Conservation (phyloP, 2,888 invertebrate genomes). For the Chrysolina haemoptera region DNA sequence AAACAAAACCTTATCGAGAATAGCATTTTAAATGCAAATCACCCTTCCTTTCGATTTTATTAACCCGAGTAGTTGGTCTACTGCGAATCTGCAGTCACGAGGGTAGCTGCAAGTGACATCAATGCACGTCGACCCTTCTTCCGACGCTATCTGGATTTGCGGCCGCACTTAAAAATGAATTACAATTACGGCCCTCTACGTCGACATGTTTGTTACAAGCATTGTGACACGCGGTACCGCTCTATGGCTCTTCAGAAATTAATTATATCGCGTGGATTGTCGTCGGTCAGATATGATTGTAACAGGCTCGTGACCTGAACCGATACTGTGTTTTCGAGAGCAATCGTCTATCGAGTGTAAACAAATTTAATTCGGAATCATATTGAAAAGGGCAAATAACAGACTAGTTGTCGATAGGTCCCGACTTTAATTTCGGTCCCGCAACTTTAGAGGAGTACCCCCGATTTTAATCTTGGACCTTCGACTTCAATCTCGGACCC, state of each 20-base stretch:
- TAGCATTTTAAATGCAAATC: conserved; percentile 52
- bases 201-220: conserved; percentile 54
- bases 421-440: too few species aligned
- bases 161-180: conserved; percentile 65
- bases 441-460: too few species aligned
- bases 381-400: conserved; percentile 25
- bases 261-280: conserved; percentile 53
- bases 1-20: conserved; percentile 28
- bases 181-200: conserved; percentile 59
- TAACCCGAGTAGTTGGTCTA: conserved; percentile 56
- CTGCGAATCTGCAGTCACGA: conserved; percentile 41
- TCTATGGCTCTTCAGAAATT: conserved; percentile 52
- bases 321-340: conserved; percentile 39
- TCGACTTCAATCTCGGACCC: too few species aligned
- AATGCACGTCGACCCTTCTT: conserved; percentile 36
- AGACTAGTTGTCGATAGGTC: background rate
- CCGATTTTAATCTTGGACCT: too few species aligned
- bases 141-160: conserved; percentile 49
- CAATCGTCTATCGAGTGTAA: conserved; percentile 34
- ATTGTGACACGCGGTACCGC: conserved; percentile 52
- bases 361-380: conserved; percentile 32
- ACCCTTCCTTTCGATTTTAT: conserved; percentile 60
- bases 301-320: conserved; percentile 33
- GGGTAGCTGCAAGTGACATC: conserved; percentile 57
- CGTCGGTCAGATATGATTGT: conserved; percentile 42